phyloP scores from a whole-genome alignment of 2,113 vertebrate genomes.

The Synodontis membranacea region DNA sequence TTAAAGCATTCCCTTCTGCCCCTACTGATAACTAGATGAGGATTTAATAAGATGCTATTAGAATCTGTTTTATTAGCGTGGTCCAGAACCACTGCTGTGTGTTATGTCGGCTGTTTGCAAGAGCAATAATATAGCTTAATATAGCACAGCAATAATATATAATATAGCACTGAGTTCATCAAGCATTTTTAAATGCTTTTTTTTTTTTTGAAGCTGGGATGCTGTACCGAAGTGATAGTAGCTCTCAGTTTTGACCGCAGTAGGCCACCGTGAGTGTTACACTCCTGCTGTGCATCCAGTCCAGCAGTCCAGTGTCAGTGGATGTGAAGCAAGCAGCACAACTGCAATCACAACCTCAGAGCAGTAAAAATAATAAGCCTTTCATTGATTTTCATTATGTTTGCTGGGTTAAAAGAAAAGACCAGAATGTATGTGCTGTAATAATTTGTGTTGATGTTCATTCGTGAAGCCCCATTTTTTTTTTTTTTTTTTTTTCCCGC shows the following conservation, averaged over 20 bases:
- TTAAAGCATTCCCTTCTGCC: not conserved
- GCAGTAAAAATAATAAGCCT: constrained; percentile 4
- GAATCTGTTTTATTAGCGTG: not conserved
- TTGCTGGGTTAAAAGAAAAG: not conserved
- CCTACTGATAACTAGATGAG: not conserved
- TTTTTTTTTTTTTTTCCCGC: not conserved
- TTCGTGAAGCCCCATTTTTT: not conserved
- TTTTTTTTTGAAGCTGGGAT: not conserved
- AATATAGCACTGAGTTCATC: not conserved
- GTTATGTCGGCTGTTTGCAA: not conserved
- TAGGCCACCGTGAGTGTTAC: not conserved
- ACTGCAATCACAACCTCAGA: constrained; percentile 12
- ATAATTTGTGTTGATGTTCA: not conserved
- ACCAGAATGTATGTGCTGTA: not conserved
- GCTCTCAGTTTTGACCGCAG: not conserved
- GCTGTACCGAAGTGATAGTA: not conserved
- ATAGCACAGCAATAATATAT: no score
- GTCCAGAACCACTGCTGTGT: not conserved
- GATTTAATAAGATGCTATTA: not conserved
- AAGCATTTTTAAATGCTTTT: not conserved
- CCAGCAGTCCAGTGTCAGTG: not conserved
- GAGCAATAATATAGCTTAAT: not conserved
- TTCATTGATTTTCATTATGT: constrained; percentile 9
- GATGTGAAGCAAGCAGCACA: not conserved
- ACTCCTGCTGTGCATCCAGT: constrained; percentile 17